These are phyloP conservation scores for Drosophila borealis DNA, from an alignment of 2,888 invertebrate species.

Conservation along the genomic window DNA sequence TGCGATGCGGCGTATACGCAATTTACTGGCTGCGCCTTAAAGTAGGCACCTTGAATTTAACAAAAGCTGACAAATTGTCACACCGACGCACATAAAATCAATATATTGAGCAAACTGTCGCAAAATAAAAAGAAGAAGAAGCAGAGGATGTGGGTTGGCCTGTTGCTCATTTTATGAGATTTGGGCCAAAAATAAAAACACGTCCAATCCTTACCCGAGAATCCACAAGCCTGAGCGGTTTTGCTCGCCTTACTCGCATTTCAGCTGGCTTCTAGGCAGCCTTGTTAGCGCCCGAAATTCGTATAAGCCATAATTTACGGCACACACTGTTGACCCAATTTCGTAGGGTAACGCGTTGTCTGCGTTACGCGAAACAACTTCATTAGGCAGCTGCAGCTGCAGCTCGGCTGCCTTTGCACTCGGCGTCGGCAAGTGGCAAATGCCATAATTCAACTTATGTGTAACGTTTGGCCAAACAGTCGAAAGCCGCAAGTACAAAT, in stretches of 20 bases:
- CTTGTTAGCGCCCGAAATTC: conserved; percentile 42
- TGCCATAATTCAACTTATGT: conserved; percentile 67
- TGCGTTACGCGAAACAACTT: conserved; percentile 40
- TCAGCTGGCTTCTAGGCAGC: conserved; percentile 12
- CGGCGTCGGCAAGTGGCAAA: conserved; percentile 32
- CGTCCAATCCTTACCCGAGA: background rate
- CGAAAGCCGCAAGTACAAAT: conserved; percentile 70
- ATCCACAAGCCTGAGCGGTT: conserved; percentile 29
- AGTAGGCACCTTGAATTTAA: conserved; percentile 57
- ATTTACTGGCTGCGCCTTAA: conserved; percentile 53
- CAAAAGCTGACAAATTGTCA: conserved; percentile 63
- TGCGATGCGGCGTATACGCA: conserved; percentile 40
- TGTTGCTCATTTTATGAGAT: conserved; percentile 59
- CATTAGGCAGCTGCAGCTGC: conserved; percentile 55
- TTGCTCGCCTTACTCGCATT: conserved; percentile 14
- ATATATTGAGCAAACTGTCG: conserved; percentile 27
- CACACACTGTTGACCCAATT: conserved; percentile 62
- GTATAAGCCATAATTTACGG: conserved; percentile 58
- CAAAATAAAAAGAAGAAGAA: too few species aligned
- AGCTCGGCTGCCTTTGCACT: conserved; percentile 27
- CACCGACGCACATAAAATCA: conserved; percentile 47
- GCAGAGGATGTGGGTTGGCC: conserved; percentile 27
- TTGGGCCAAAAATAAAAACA: conserved; percentile 41
- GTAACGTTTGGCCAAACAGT: conserved; percentile 41
- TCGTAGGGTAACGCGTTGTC: conserved; percentile 9